phyloP scores from a whole-genome alignment of 2,797 vertebrate genomes.

The Ptychobarbus kaznakovi region DNA sequence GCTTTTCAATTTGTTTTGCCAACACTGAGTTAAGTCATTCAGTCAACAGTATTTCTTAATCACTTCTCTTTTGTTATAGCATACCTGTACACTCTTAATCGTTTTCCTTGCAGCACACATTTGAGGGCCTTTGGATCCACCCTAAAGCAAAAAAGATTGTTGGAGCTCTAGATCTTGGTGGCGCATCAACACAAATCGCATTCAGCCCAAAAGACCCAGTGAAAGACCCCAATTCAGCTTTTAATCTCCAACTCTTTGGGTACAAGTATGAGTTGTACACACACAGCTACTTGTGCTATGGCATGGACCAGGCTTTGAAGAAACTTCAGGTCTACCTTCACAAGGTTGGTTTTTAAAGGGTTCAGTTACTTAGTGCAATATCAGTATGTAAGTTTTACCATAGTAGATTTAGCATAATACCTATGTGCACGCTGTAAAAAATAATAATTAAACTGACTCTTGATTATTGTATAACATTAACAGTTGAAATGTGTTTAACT shows the following conservation, averaged over 20 bases:
- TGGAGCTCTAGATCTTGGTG: conserved; percentile 69
- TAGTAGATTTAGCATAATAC: neutral
- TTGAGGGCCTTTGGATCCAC: conserved; percentile 64
- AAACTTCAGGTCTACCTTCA: conserved; percentile 75
- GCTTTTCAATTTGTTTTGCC: neutral
- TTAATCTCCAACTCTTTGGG: conserved; percentile 73
- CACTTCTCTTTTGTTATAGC: neutral
- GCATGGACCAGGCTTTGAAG: conserved; percentile 81
- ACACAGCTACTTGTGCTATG: conserved; percentile 86
- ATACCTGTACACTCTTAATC: neutral
- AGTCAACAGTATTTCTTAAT: neutral
- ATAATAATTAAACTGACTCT: too few relatives aligned
- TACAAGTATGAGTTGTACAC: conserved; percentile 82
- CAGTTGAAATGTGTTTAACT: too few relatives aligned
- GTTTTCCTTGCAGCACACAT: conserved; percentile 60
- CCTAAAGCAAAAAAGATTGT: conserved; percentile 60
- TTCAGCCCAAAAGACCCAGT: conserved; percentile 58
- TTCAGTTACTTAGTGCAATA: neutral
- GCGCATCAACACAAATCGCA: conserved; percentile 67
- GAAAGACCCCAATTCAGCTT: conserved; percentile 43
- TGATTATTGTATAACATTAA: too few relatives aligned
- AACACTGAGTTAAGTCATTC: too few relatives aligned
- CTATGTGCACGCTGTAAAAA: neutral
- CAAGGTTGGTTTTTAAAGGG: conserved; percentile 70
- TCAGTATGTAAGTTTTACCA: neutral